These are phyloP conservation scores for Sebastes iracundus DNA, from an alignment of 2,797 vertebrate genomes.

Conservation along the genomic window DNA sequence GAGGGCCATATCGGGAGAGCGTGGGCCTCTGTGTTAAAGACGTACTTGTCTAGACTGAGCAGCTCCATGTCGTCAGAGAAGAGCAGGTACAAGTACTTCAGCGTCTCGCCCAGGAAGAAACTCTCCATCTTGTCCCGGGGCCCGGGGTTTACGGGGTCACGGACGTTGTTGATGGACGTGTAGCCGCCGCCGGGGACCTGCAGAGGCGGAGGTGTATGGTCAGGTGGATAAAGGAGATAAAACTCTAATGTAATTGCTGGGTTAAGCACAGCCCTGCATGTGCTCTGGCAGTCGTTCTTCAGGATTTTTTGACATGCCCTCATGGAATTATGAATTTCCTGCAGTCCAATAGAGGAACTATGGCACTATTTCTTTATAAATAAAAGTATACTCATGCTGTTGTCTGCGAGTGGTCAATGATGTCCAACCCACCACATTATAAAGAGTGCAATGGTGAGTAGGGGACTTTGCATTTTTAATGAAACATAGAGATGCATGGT, in stretches of 20 bases:
- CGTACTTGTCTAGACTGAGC: slow-evolving; percentile 90
- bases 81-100: slow-evolving; percentile 95
- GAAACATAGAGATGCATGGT: too few relatives aligned
- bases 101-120: slow-evolving; percentile 96
- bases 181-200: slow-evolving; percentile 93
- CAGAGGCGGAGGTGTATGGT: neutral
- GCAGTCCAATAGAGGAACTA: too few relatives aligned
- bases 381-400: too few relatives aligned
- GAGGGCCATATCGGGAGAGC: slow-evolving; percentile 92
- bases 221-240: neutral
- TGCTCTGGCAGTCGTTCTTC: neutral
- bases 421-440: too few relatives aligned
- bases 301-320: neutral
- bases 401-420: too few relatives aligned
- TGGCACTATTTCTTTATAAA: too few relatives aligned
- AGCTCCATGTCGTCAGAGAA: slow-evolving; percentile 90
- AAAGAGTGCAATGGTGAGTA: too few relatives aligned
- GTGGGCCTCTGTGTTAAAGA: slow-evolving; percentile 98
- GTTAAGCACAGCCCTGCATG: neutral
- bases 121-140: slow-evolving; percentile 99
- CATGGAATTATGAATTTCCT: too few relatives aligned
- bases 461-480: too few relatives aligned
- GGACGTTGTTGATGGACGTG: slow-evolving; percentile 95
- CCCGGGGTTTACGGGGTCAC: slow-evolving; percentile 84
- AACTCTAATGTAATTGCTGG: neutral